Evolutionary conservation across 2,888 invertebrate genomes (phyloP).

Genomic region (Lacanobia wlatinum): DNA sequence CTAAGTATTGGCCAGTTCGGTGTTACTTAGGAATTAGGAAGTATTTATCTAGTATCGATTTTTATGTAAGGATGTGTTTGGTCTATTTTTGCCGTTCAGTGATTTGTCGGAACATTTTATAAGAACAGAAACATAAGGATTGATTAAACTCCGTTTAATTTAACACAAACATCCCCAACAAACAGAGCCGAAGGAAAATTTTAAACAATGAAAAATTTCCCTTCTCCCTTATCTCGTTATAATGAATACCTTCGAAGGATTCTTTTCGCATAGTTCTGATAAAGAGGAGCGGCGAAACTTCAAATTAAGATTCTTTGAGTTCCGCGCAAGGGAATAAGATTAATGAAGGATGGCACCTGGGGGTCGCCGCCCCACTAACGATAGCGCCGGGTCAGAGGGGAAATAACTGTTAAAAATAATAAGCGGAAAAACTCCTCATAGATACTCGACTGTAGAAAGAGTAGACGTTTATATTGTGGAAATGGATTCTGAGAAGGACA

Average conservation of each 20-base stretch:
- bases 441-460: conserved; percentile 34
- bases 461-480: conserved; percentile 29
- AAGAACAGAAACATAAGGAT: neutral
- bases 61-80: conserved; percentile 34
- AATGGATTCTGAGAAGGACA: conserved; percentile 5
- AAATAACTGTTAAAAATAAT: conserved; percentile 84
- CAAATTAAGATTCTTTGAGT: conserved; percentile 91
- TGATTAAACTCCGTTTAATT: conserved; percentile 19
- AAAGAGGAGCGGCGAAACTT: conserved; percentile 89
- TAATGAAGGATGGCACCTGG: conserved; percentile 89
- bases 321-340: conserved; percentile 87
- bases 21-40: conserved; percentile 10
- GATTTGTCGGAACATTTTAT: neutral
- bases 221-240: conserved; percentile 80
- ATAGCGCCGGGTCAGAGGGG: conserved; percentile 78
- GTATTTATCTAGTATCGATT: neutral
- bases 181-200: conserved; percentile 55
- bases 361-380: conserved; percentile 81
- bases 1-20: conserved; percentile 52
- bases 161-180: conserved; percentile 35
- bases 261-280: conserved; percentile 90
- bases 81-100: neutral
- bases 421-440: conserved; percentile 72
- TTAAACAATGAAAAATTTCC: conserved; percentile 65
- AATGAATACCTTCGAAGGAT: conserved; percentile 87